These are phyloP conservation scores for Calameuta idolon DNA, from an alignment of 2,888 invertebrate genomes.

Conservation along the genomic window DNA sequence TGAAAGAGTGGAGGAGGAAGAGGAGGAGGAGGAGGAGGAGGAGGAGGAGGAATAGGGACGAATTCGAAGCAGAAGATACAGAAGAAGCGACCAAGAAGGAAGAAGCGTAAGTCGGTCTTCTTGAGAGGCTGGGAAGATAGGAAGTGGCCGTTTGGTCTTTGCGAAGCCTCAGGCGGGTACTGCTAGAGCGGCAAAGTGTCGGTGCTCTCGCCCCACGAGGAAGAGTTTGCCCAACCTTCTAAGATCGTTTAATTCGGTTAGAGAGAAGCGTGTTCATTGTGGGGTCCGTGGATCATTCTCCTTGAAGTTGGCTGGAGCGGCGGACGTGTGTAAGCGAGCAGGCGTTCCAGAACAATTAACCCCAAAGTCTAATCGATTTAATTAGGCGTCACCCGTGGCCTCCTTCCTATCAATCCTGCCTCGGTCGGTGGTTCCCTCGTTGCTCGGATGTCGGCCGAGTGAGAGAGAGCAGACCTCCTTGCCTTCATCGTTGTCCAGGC, in stretches of 20 bases:
- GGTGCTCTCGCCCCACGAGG: conserved; percentile 11
- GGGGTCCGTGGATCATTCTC: conserved; percentile 30
- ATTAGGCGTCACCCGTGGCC: conserved; percentile 52
- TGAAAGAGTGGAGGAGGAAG: conserved; percentile 11
- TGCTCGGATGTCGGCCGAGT: not conserved
- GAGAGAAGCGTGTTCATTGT: conserved; percentile 22
- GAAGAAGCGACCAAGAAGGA: not conserved
- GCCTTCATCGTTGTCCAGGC: conserved; percentile 1
- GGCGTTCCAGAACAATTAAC: conserved; percentile 62
- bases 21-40: conserved; percentile 5
- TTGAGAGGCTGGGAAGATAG: not conserved
- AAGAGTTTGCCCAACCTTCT: conserved; percentile 27
- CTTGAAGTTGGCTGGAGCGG: conserved; percentile 22
- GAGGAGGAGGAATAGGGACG: conserved; percentile 18
- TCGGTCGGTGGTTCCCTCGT: conserved; percentile 7
- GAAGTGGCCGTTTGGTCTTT: conserved; percentile 3
- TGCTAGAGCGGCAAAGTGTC: conserved; percentile 10
- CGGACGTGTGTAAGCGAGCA: conserved; percentile 24
- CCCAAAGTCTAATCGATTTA: conserved; percentile 62
- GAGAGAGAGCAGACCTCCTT: conserved; percentile 9
- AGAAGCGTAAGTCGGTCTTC: not conserved
- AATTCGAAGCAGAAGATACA: not conserved
- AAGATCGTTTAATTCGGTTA: conserved; percentile 33
- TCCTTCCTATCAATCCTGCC: conserved; percentile 45
- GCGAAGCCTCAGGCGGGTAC: conserved; percentile 5